Conservation (phyloP, 1,140 invertebrate genomes). For the Chionoecetes opilio region DNA sequence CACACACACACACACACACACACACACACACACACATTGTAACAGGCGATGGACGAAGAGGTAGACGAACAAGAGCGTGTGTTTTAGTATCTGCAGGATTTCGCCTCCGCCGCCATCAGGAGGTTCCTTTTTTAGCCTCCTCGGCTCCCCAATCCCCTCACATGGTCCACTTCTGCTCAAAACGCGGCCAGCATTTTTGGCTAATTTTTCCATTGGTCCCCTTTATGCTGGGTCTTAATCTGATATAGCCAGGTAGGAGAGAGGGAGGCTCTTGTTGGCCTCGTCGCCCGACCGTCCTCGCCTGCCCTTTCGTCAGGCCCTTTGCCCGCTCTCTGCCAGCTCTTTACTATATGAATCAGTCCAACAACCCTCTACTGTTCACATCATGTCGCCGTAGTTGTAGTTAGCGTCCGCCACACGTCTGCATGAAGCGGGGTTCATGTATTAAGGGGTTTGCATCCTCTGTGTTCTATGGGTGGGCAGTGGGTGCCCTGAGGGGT, state of each 20-base stretch:
- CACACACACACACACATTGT: slow-evolving; percentile 2
- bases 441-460: slow-evolving; percentile 46
- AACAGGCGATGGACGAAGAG: background rate
- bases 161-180: slow-evolving; percentile 67
- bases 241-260: slow-evolving; percentile 70
- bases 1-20: slow-evolving; percentile 18
- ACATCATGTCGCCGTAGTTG: background rate
- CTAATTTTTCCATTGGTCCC: slow-evolving; percentile 69
- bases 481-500: slow-evolving; percentile 50
- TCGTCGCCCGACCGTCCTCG: background rate
- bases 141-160: slow-evolving; percentile 40
- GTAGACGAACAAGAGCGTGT: background rate
- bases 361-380: background rate
- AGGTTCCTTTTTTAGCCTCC: background rate
- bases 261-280: slow-evolving; percentile 39
- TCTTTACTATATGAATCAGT: slow-evolving; percentile 1
- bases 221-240: slow-evolving; percentile 63
- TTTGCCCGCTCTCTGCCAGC: background rate
- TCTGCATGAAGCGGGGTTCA: slow-evolving; percentile 5
- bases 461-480: slow-evolving; percentile 53
- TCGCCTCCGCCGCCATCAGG: background rate
- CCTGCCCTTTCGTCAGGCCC: background rate
- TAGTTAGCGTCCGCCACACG: slow-evolving; percentile 25
- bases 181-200: slow-evolving; percentile 65
- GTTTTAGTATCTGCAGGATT: background rate